phyloP scores from a whole-genome alignment of 64 coral and sea anemone genomes.

The Stichodactyla helianthus region DNA sequence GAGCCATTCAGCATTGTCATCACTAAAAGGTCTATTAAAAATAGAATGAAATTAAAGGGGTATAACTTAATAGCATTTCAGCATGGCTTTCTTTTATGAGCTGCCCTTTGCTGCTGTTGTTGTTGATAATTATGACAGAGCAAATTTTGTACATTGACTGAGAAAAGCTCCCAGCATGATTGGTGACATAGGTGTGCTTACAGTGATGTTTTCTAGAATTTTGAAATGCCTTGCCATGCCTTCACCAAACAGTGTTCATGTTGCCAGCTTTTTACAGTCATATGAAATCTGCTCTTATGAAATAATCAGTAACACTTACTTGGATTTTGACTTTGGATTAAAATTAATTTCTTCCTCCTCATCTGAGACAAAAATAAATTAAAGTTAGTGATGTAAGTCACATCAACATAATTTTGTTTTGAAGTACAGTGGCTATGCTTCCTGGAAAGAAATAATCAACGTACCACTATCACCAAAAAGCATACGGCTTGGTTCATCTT shows the following conservation, averaged over 20 bases:
- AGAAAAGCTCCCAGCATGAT: no score
- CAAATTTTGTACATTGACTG: no score
- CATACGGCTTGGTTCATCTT: constrained; percentile 25
- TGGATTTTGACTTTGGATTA: constrained; percentile 23
- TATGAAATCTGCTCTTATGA: no score
- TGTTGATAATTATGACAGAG: no score
- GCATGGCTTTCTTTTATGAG: no score
- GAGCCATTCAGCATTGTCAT: constrained; percentile 50
- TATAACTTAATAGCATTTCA: neutral
- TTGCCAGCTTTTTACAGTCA: no score
- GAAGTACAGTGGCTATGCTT: no score
- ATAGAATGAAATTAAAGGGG: neutral
- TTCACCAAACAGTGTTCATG: no score
- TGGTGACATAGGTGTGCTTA: no score
- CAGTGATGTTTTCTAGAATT: no score
- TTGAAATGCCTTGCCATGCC: no score
- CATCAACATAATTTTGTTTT: neutral
- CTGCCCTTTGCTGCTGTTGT: no score
- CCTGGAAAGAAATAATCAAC: neutral
- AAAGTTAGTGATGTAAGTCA: neutral
- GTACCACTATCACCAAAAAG: constrained; percentile 18
- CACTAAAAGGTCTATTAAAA: constrained; percentile 49
- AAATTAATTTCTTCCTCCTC: constrained; percentile 10
- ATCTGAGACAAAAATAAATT: neutral
- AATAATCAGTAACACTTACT: constrained; percentile 10